A percentile compares a stretch with the other conserved stretches of the same genome.
These are phyloP conservation scores for Mugil cephalus DNA, from an alignment of 2,113 vertebrate species.

Conservation along the genomic window DNA sequence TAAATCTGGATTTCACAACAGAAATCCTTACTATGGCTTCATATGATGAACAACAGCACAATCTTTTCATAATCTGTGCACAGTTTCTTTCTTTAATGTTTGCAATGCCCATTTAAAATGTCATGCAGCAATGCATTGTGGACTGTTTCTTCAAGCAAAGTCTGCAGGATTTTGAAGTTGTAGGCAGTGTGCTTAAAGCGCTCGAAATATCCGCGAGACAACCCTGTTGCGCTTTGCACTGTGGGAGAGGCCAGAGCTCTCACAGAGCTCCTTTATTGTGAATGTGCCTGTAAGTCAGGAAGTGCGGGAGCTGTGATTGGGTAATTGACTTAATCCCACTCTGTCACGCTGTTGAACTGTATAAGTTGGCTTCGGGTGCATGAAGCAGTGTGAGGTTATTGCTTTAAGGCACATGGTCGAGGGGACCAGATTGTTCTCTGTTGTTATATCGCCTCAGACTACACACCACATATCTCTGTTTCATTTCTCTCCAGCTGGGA, in stretches of 20 bases:
- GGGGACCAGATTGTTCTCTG: conserved; percentile 48
- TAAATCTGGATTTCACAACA: background rate
- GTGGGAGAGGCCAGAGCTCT: background rate
- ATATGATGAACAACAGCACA: background rate
- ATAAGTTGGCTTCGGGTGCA: background rate
- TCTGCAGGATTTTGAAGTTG: conserved; percentile 1
- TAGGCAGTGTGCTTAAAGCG: background rate
- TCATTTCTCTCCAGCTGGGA: conserved; percentile 69
- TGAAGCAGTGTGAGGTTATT: conserved; percentile 20
- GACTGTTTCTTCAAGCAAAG: background rate
- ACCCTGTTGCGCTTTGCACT: conserved; percentile 7
- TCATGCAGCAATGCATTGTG: background rate
- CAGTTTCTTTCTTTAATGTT: too few species aligned
- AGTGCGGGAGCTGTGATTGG: conserved; percentile 10
- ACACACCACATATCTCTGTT: conserved; percentile 35
- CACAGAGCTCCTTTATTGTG: conserved; percentile 15
- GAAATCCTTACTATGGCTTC: background rate
- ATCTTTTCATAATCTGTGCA: too few species aligned
- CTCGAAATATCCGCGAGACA: conserved; percentile 5
- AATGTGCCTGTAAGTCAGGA: conserved; percentile 4
- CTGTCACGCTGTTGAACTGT: conserved; percentile 12
- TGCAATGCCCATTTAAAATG: too few species aligned
- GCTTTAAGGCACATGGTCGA: conserved; percentile 37
- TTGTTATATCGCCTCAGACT: conserved; percentile 48
- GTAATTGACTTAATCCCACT: conserved; percentile 13